phyloP scores from a whole-genome alignment of 2,888 invertebrate species.

The Pachydiplax longipennis region DNA sequence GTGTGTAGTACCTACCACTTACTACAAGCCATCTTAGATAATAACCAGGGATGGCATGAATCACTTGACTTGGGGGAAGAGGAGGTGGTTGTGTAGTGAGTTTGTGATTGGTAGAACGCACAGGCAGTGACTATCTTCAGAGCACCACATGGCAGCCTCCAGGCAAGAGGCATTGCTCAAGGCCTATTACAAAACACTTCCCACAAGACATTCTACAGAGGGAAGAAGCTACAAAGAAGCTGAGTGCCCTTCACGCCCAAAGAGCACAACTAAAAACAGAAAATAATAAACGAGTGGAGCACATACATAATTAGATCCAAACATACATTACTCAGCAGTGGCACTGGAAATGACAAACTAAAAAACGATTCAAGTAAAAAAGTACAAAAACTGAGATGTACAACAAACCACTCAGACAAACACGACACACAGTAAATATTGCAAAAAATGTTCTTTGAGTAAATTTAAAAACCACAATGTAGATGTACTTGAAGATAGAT shows the following conservation, averaged over 20 bases:
- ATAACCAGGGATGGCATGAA: too few relatives aligned
- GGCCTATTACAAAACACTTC: slow-evolving; percentile 35
- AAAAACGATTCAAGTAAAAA: slow-evolving; percentile 41
- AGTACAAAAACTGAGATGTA: slow-evolving; percentile 1
- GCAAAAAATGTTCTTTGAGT: slow-evolving; percentile 29
- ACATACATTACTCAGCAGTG: slow-evolving; percentile 42
- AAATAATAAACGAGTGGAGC: slow-evolving; percentile 44
- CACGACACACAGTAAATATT: slow-evolving; percentile 39
- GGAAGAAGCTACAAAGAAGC: slow-evolving; percentile 43
- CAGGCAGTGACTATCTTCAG: slow-evolving; percentile 36
- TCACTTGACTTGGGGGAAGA: neutral
- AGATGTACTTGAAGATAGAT: slow-evolving; percentile 26
- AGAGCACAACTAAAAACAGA: slow-evolving; percentile 43
- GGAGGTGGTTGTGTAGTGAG: slow-evolving; percentile 9
- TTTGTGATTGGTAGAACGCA: slow-evolving; percentile 36
- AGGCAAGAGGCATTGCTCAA: slow-evolving; percentile 37
- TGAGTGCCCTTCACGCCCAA: slow-evolving; percentile 33
- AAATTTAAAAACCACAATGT: slow-evolving; percentile 36
- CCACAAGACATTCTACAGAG: slow-evolving; percentile 43
- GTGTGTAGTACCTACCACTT: too few relatives aligned
- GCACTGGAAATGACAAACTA: slow-evolving; percentile 32
- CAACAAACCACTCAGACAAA: slow-evolving; percentile 40
- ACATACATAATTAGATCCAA: slow-evolving; percentile 42
- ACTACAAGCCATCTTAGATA: too few relatives aligned
- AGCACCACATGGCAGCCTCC: slow-evolving; percentile 38